Evolutionary conservation across 2,888 invertebrate species (phyloP).

Genomic region (Chrysotoxum bicinctum): DNA sequence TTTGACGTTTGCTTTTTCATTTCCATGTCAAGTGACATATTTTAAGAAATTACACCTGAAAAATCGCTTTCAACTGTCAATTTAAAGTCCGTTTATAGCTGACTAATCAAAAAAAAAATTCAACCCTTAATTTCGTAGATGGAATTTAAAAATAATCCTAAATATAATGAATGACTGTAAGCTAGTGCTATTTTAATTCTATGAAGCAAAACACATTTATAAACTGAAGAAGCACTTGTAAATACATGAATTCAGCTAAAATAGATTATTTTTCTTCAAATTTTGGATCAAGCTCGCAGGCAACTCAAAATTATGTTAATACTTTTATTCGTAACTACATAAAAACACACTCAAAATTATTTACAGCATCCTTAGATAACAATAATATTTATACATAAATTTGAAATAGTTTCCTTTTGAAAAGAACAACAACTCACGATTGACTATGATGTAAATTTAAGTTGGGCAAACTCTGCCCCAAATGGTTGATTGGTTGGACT

Average conservation of each 20-base stretch:
- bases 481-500: slow-evolving; percentile 87
- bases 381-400: slow-evolving; percentile 10
- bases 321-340: slow-evolving; percentile 23
- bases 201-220: slow-evolving; percentile 17
- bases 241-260: not conserved
- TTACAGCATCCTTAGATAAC: slow-evolving; percentile 53
- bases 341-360: slow-evolving; percentile 38
- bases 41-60: too few relatives aligned
- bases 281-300: slow-evolving; percentile 40
- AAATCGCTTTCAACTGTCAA: too few relatives aligned
- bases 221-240: not conserved
- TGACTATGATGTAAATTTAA: slow-evolving; percentile 82
- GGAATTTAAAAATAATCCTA: not conserved
- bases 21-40: too few relatives aligned
- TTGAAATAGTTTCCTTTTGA: not conserved
- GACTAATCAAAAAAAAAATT: too few relatives aligned
- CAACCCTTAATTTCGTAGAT: not conserved
- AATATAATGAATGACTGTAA: not conserved
- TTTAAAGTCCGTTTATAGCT: too few relatives aligned
- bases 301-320: slow-evolving; percentile 27
- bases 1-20: too few relatives aligned
- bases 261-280: not conserved
- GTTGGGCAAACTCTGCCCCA: slow-evolving; percentile 92
- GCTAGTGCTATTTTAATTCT: not conserved
- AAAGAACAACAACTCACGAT: slow-evolving; percentile 77